Base-by-base conservation (phyloP, 2,888 invertebrate species). In the Xestia ashworthii region DNA sequence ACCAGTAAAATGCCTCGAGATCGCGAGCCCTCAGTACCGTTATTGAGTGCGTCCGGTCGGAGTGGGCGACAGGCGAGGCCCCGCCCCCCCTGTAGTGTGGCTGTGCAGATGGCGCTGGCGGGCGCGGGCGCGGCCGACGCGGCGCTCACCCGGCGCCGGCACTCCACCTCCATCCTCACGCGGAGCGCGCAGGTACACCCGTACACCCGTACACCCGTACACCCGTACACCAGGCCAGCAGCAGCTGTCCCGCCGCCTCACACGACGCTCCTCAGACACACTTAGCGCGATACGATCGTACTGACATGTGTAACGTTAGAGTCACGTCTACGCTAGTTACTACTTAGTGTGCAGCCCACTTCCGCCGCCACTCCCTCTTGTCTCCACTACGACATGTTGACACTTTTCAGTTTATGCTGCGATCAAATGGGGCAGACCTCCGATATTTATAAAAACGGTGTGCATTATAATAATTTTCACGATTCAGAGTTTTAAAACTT, bases 151-250 rank as follows among this genome's bases (percentile, higher is more conserved):
- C 97, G 97, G 94, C 97, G 98, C 93, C 97, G 98, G 90, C 98
- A 98, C 97, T 98, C 98, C 96, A 98, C 98, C 93, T 97, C 97
- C 93, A 97, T 97, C 96, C 97, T 97, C 95, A 97, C 97, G 93
- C 96, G 97, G 95, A 97, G 96, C 96, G 97, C 97, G 93, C 97
- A 97, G 97, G 97, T 97, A 97, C 89, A 87, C 0, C 44, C n/a
- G n/a, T n/a, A 1, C 11, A 44, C 85, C 88, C 78, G 85, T 0
- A 41, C 48, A 6, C n/a, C n/a, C n/a, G 97, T 97, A 97, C 89
- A 87, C 0, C 44, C n/a, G n/a, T n/a, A 1, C 11, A 44, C 85
- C 88, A 78, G 85, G 0, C 32, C 48, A 6, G n/a, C n/a, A n/a
- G n/a, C n/a, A n/a, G n/a, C n/a, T n/a, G n/a, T n/a, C n/a, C n/a